Evolutionary conservation across 2,113 vertebrate genomes (phyloP).

Genomic region (Ceuthmochares aereus): DNA sequence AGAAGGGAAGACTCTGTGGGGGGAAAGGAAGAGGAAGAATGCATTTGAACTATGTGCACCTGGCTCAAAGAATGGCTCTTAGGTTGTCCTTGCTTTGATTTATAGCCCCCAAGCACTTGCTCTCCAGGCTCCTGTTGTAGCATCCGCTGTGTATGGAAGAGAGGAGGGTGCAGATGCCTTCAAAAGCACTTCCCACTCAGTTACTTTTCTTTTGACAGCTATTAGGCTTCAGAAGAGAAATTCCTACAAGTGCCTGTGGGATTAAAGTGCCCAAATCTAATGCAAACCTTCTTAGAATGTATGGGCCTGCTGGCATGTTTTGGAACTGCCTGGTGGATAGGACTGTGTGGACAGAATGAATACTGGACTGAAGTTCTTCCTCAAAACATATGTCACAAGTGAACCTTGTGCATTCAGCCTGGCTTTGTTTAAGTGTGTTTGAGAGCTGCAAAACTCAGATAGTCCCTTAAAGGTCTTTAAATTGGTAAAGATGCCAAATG

Average conservation of each 20-base stretch:
- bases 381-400: background rate
- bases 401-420: background rate
- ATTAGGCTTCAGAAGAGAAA: background rate
- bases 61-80: background rate
- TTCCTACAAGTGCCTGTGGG: background rate
- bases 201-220: background rate
- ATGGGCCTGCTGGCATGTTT: background rate
- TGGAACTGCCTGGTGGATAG: background rate
- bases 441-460: background rate
- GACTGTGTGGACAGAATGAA: background rate
- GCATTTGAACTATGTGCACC: background rate
- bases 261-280: background rate
- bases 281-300: background rate
- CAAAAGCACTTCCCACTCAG: background rate
- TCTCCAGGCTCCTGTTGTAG: background rate
- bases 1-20: background rate
- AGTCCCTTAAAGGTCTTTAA: background rate
- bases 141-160: background rate
- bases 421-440: background rate
- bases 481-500: background rate
- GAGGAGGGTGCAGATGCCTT: background rate
- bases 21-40: background rate
- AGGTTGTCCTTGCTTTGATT: background rate
- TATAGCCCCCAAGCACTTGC: background rate
- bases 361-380: background rate